A percentile compares a stretch with the other conserved stretches of the same genome.
These are phyloP conservation scores for Muscicapa adusta DNA, from an alignment of 2,113 vertebrate genomes.

Conservation along the genomic window DNA sequence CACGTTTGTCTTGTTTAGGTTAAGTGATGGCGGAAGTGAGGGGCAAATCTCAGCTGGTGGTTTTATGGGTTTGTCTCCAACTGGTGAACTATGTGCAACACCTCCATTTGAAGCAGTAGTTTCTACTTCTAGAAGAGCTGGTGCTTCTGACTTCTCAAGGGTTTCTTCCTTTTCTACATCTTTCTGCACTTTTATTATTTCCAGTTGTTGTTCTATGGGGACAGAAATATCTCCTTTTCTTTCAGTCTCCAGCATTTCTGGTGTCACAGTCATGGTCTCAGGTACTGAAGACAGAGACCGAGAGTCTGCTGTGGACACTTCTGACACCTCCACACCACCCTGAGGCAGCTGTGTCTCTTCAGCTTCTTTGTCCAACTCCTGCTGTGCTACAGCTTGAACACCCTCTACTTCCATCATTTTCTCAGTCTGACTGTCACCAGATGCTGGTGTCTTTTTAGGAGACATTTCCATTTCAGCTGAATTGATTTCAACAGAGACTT, in stretches of 20 bases:
- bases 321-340: slow-evolving; percentile 56
- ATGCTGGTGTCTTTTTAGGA: slow-evolving; percentile 50
- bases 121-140: slow-evolving; percentile 64
- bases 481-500: slow-evolving; percentile 37
- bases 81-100: slow-evolving; percentile 67
- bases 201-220: slow-evolving; percentile 31
- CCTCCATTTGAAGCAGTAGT: slow-evolving; percentile 69
- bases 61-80: slow-evolving; percentile 68
- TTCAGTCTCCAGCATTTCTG: slow-evolving; percentile 28
- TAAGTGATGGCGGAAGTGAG: slow-evolving; percentile 57
- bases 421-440: slow-evolving; percentile 39
- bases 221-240: slow-evolving; percentile 6
- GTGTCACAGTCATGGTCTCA: neutral
- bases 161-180: slow-evolving; percentile 43
- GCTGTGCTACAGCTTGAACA: neutral
- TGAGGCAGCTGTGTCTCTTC: slow-evolving; percentile 57
- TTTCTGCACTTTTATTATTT: slow-evolving; percentile 7
- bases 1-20: slow-evolving; percentile 69
- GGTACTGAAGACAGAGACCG: neutral
- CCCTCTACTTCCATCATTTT: slow-evolving; percentile 65
- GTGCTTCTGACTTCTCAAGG: slow-evolving; percentile 14
- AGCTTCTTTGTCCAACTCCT: slow-evolving; percentile 71
- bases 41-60: slow-evolving; percentile 56
- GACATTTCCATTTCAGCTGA: slow-evolving; percentile 57
- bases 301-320: slow-evolving; percentile 54